phyloP scores from a whole-genome alignment of 2,797 vertebrate species.

The Liparis tanakae region DNA sequence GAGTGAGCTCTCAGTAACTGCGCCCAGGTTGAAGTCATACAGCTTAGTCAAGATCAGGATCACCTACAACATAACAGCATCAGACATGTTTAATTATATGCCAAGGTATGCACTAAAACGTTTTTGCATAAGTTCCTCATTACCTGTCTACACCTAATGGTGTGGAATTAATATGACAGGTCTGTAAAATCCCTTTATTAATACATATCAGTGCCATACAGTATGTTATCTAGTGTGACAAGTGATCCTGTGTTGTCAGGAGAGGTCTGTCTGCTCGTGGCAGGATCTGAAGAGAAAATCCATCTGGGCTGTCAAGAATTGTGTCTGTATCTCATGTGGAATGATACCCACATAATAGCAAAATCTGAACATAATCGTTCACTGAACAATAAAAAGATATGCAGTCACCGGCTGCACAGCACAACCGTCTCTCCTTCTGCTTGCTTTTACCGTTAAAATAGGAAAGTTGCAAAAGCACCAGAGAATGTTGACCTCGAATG shows the following conservation, averaged over 20 bases:
- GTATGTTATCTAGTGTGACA: slow-evolving; percentile 65
- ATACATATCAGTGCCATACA: slow-evolving; percentile 56
- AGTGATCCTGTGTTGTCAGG: slow-evolving; percentile 70
- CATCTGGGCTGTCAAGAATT: slow-evolving; percentile 62
- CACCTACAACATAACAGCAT: slow-evolving; percentile 83
- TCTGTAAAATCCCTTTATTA: slow-evolving; percentile 46
- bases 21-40: slow-evolving; percentile 96
- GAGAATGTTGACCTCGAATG: slow-evolving; percentile 34
- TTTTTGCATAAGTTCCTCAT: slow-evolving; percentile 23
- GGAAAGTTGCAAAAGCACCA: slow-evolving; percentile 14
- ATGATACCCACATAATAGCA: slow-evolving; percentile 73
- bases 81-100: slow-evolving; percentile 60
- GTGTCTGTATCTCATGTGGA: slow-evolving; percentile 71
- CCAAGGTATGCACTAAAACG: slow-evolving; percentile 35
- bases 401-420: slow-evolving; percentile 33
- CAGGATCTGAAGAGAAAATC: slow-evolving; percentile 54
- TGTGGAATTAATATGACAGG: slow-evolving; percentile 50
- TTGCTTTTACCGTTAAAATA: slow-evolving; percentile 24
- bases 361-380: slow-evolving; percentile 72
- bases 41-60: slow-evolving; percentile 99
- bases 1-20: slow-evolving; percentile 96
- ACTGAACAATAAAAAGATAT: slow-evolving; percentile 71
- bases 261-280: slow-evolving; percentile 65
- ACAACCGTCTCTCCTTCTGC: slow-evolving; percentile 7
- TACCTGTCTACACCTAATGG: slow-evolving; percentile 48